Conservation (phyloP, 2,888 invertebrate species). For the Encarsia formosa region DNA sequence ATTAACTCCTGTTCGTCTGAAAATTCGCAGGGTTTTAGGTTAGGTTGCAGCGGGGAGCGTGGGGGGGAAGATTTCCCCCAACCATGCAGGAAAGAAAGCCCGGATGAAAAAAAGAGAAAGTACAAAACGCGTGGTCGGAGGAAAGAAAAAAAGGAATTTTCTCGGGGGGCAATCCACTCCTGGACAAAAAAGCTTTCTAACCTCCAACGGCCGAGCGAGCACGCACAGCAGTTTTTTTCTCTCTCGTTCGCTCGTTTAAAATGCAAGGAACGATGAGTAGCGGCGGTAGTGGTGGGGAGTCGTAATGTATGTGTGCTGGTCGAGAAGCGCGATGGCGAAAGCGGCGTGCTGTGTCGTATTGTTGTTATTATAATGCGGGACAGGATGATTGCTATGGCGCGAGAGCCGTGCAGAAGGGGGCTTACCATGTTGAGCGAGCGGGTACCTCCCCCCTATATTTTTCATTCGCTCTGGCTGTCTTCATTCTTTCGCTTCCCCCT, state of each 20-base stretch:
- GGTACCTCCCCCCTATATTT: constrained; percentile 24
- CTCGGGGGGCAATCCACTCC: too few species aligned
- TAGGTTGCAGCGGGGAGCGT: constrained; percentile 8
- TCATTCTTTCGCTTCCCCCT: constrained; percentile 25
- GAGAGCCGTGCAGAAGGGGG: constrained; percentile 7
- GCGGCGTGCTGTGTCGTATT: constrained; percentile 13
- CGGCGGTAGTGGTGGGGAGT: constrained; percentile 9
- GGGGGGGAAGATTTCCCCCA: neutral
- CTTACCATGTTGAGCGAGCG: too few species aligned
- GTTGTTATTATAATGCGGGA: constrained; percentile 22
- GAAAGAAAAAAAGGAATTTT: neutral
- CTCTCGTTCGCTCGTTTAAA: too few species aligned
- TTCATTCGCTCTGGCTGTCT: constrained; percentile 27
- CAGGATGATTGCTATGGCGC: constrained; percentile 18
- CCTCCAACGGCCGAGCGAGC: too few species aligned
- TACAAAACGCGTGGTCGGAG: neutral
- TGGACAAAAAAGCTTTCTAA: too few species aligned
- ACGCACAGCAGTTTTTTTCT: too few species aligned
- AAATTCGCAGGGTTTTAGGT: constrained; percentile 13
- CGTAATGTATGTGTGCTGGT: constrained; percentile 1
- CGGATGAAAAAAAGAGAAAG: neutral
- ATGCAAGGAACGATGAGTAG: too few species aligned
- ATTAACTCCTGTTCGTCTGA: constrained; percentile 1
- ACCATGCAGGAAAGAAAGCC: neutral
- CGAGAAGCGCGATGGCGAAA: constrained; percentile 28